These are phyloP conservation scores for Syngnathus acus DNA, from an alignment of 2,797 vertebrate genomes.

Conservation along the genomic window DNA sequence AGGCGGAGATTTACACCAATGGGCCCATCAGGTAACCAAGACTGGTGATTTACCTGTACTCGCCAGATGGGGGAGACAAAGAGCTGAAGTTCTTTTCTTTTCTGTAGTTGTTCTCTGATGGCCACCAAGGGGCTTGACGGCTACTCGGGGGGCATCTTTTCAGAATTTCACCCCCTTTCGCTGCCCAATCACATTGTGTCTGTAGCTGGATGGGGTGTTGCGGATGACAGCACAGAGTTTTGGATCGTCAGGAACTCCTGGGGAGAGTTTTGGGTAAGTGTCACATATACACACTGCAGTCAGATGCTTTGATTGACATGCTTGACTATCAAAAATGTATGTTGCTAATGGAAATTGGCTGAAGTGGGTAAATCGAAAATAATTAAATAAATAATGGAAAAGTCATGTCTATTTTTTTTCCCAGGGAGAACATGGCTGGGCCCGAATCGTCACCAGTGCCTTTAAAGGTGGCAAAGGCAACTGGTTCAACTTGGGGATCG, in stretches of 20 bases:
- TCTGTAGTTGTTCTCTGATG: conserved; percentile 88
- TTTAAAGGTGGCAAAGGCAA: conserved; percentile 81
- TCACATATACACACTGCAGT: not conserved
- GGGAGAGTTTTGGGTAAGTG: conserved; percentile 92
- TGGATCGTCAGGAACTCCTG: conserved; percentile 98
- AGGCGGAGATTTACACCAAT: conserved; percentile 83
- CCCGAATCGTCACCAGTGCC: conserved; percentile 85
- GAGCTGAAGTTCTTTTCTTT: not conserved
- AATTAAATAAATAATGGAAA: too few relatives aligned
- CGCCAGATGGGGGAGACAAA: conserved; percentile 1
- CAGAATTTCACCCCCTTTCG: conserved; percentile 68
- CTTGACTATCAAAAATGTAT: not conserved
- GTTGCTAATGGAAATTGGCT: too few relatives aligned
- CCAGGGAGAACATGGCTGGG: conserved; percentile 91
- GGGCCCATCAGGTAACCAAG: conserved; percentile 84
- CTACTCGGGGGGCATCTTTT: conserved; percentile 82
- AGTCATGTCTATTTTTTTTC: not conserved
- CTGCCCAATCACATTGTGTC: conserved; percentile 86
- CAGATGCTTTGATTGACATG: not conserved
- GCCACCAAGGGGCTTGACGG: conserved; percentile 76
- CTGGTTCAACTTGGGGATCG: conserved; percentile 86
- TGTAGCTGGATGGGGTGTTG: conserved; percentile 85
- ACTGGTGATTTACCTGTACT: not conserved
- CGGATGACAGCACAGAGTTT: conserved; percentile 72
- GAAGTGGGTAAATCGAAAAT: too few relatives aligned